phyloP scores from a whole-genome alignment of 2,888 invertebrate genomes.

The Trilocha varians region DNA sequence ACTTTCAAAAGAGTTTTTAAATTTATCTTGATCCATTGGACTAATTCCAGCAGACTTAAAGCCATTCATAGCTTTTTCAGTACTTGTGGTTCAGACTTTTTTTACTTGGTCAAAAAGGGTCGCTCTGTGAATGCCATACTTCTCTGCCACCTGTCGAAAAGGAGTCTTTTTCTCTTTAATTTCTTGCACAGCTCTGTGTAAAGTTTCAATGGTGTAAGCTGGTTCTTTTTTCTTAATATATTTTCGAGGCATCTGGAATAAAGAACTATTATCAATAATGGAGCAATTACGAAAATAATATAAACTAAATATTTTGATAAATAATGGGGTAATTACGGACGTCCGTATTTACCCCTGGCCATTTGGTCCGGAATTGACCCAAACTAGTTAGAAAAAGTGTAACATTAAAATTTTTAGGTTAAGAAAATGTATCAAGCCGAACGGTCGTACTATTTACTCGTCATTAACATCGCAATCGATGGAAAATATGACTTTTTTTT shows the following conservation, averaged over 20 bases:
- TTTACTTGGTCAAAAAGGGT: constrained; percentile 13
- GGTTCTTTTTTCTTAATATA: constrained; percentile 9
- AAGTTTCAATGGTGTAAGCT: constrained; percentile 9
- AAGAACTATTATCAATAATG: not conserved
- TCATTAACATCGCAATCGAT: not conserved
- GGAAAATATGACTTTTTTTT: constrained; percentile 1
- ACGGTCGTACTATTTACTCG: not conserved
- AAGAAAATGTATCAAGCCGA: constrained; percentile 1
- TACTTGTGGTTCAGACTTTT: constrained; percentile 2
- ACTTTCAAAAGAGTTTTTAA: no score
- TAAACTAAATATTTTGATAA: not conserved
- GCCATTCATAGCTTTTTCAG: constrained; percentile 1
- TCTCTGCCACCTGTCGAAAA: constrained; percentile 10
- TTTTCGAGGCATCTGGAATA: not conserved
- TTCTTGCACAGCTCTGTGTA: constrained; percentile 13
- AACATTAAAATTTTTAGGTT: constrained; percentile 3
- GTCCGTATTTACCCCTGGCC: constrained; percentile 2
- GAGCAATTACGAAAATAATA: constrained; percentile 1
- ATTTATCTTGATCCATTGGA: no score
- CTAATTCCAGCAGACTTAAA: not conserved
- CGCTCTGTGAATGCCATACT: constrained; percentile 9
- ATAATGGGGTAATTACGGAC: constrained; percentile 2
- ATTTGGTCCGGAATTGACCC: constrained; percentile 2
- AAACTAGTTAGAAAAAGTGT: constrained; percentile 1
- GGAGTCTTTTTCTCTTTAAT: constrained; percentile 10